phyloP scores from a whole-genome alignment of 2,888 invertebrate genomes.

The Melolontha melolontha region DNA sequence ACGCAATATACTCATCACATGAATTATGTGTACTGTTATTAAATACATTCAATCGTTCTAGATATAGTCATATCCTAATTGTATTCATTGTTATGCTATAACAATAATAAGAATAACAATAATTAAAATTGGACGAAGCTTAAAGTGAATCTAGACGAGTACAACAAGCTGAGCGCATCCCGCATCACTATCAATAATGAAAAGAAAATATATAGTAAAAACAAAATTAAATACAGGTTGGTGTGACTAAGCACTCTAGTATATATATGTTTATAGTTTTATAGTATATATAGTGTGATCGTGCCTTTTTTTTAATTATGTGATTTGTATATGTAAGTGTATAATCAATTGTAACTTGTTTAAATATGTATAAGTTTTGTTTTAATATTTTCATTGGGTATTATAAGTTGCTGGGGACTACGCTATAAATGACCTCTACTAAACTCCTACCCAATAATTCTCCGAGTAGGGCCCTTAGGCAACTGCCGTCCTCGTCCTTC shows the following conservation, averaged over 20 bases:
- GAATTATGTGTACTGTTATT: no score
- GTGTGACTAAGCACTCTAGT: conserved; percentile 46
- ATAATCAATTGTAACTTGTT: no score
- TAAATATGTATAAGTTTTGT: no score
- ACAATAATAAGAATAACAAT: conserved; percentile 11
- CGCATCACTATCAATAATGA: conserved; percentile 39
- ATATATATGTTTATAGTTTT: no score
- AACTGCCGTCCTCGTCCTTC: conserved; percentile 61
- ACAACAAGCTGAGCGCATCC: conserved; percentile 58
- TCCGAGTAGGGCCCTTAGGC: conserved; percentile 57
- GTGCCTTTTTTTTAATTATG: no score
- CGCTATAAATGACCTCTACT: conserved; percentile 45
- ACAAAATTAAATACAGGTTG: conserved; percentile 46
- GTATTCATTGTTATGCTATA: not conserved
- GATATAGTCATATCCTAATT: not conserved
- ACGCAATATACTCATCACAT: no score
- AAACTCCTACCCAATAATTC: conserved; percentile 58
- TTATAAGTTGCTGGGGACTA: conserved; percentile 49
- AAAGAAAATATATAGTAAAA: conserved; percentile 19
- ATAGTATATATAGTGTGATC: no score
- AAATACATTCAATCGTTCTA: not conserved
- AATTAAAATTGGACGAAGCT: conserved; percentile 24
- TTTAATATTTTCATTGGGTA: no score
- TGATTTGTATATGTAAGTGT: no score
- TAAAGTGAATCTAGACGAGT: conserved; percentile 56